Base-by-base conservation (phyloP, 2,113 vertebrate species). In the Anser brachyrhynchus region DNA sequence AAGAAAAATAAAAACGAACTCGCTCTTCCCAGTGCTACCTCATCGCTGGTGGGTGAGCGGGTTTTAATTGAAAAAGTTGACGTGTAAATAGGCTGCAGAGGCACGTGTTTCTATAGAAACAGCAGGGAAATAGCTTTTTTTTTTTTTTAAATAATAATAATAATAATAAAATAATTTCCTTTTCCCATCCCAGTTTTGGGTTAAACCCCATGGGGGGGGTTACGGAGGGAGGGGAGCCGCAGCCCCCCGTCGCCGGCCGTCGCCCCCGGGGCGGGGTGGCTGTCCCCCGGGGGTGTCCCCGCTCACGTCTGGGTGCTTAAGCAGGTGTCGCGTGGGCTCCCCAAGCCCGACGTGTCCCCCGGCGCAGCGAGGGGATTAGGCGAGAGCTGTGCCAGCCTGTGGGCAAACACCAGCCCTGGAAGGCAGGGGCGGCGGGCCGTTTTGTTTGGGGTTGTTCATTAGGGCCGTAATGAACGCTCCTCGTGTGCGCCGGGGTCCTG, bases 381-480 rank as follows among this genome's bases (percentile, higher is more conserved):
- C 20, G 46, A 49, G 20, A 21, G 46, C 46, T 49, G 46, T 49
- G 78, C 75, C 84, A 20, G 80, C 85, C 85, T 73, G 72, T 51
- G 90, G 89, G 76, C 88, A 10, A 94, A 82, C 85, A 89, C 61
- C 92, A 87, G 52, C 90, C 87, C 93, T 92, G 21, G 79, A 65
- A 33, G 86, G 90, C 85, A 46, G 75, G 79, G 80, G 55, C 85
- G 75, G 87, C 84, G 92, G 93, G 88, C 37, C 88, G 54, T 92
- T 96, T 95, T 96, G 94, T 92, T 93, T 76, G 95, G 46, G 20
- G 46, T 22, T 49, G 46, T 11, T 49, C 46, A 49, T 49, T 49
- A 49, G 46, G 46, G 46, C 46, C 46, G 10, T 49, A 49, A 49
- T 49, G 46, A 49, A 49, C 46, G 20, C 46, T 11, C 46, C 46